These are phyloP conservation scores for Schizothorax lantsangensis DNA, from an alignment of 2,797 vertebrate species.

Conservation along the genomic window DNA sequence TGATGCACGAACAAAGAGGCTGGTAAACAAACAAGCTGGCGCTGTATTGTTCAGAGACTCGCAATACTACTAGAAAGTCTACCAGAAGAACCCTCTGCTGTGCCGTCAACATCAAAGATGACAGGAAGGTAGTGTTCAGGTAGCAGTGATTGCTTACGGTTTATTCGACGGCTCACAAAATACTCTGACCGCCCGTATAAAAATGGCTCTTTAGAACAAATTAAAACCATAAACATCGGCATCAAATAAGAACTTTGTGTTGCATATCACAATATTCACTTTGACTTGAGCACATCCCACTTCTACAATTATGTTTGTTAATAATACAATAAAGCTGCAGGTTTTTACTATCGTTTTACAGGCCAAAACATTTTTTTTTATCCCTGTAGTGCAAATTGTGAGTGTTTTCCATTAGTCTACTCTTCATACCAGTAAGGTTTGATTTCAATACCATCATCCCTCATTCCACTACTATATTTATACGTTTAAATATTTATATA, in stretches of 20 bases:
- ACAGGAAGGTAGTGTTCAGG: constrained; percentile 72
- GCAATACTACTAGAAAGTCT: constrained; percentile 23
- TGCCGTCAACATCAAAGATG: constrained; percentile 40
- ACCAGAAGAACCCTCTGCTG: constrained; percentile 44
- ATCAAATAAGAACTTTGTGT: constrained; percentile 26
- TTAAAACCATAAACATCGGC: constrained; percentile 54
- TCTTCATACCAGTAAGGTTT: constrained; percentile 77
- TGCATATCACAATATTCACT: constrained; percentile 61
- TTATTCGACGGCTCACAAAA: constrained; percentile 76
- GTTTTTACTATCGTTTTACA: constrained; percentile 57
- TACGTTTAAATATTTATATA: constrained; percentile 49
- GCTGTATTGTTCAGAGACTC: constrained; percentile 35
- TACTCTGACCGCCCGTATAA: constrained; percentile 73
- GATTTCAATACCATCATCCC: constrained; percentile 63
- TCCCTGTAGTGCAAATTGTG: constrained; percentile 68
- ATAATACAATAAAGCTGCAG: constrained; percentile 60
- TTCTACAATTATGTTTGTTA: constrained; percentile 33
- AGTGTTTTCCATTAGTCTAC: constrained; percentile 63
- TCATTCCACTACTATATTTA: constrained; percentile 55
- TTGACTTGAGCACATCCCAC: constrained; percentile 59
- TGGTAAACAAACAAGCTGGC: constrained; percentile 52
- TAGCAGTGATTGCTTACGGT: constrained; percentile 62
- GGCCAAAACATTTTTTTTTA: constrained; percentile 58
- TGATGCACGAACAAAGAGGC: constrained; percentile 46
- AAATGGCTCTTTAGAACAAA: constrained; percentile 73